These are phyloP conservation scores for Anoncus sp. DNA, from an alignment of 2,888 invertebrate species.

Conservation along the genomic window DNA sequence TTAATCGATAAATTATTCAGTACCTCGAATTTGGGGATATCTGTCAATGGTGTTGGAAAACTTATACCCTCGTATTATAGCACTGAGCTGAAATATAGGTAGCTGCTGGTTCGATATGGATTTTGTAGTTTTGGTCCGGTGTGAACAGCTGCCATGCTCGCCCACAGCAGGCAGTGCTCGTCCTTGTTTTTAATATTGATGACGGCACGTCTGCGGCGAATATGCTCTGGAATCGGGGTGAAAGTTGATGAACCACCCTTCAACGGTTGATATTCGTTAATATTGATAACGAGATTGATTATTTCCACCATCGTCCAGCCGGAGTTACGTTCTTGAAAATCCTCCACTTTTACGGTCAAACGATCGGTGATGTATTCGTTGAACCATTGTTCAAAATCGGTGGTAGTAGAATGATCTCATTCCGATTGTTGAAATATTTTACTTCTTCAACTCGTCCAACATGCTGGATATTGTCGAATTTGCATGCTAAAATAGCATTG, in stretches of 20 bases:
- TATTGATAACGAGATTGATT: background rate
- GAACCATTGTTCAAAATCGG: too few species aligned
- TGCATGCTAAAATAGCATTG: too few species aligned
- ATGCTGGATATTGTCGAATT: too few species aligned
- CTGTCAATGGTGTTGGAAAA: background rate
- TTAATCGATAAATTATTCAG: background rate
- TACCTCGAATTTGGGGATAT: background rate
- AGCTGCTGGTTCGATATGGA: background rate
- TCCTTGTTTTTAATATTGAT: background rate
- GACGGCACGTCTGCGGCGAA: background rate
- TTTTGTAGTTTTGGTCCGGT: background rate
- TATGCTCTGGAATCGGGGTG: too few species aligned
- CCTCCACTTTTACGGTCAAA: too few species aligned
- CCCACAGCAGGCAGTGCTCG: background rate
- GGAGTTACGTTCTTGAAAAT: too few species aligned
- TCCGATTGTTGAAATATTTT: background rate
- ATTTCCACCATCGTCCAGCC: background rate
- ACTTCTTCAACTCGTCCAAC: too few species aligned
- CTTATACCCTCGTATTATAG: background rate
- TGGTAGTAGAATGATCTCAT: background rate
- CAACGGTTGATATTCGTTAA: too few species aligned
- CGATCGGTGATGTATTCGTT: too few species aligned
- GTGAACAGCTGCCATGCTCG: background rate
- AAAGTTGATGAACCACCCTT: too few species aligned
- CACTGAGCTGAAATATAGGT: background rate